Base-by-base conservation (phyloP, 2,888 invertebrate genomes). In the Erebia epiphron region DNA sequence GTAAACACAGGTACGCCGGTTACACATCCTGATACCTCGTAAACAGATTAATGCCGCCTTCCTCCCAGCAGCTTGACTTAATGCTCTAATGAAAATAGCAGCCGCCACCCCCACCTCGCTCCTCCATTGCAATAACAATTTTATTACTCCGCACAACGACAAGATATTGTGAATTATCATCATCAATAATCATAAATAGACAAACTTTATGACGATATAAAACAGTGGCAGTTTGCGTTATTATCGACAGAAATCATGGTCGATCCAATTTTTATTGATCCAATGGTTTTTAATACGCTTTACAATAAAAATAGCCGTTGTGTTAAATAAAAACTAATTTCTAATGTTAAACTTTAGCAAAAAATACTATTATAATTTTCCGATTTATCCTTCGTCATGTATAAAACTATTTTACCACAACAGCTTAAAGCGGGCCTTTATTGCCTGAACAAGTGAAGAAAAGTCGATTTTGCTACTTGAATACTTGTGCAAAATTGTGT, bases 31-130 rank as follows among this genome's bases (percentile, higher is more conserved):
- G 84, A 86, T 88, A 83, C 85, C 84, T 84, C 86, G 85, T 89
- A 86, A 89, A 88, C 88, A 89, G 85, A 87, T 88, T 89, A 88
- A 87, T 86, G 80, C 78, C 79, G 79, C 77, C 80, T 76, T 78
- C 77, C 79, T 76, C 79, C 79, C 77, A 74, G 79, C 79, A 80
- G 83, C 83, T 85, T 84, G 85, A 87, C 83, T 88, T 88, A 85
- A 88, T 85, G 82, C 80, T 83, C 78, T 85, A 86, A 86, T 87
- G 85, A 87, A 88, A 87, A 86, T 83, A 83, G 80, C 83, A 77
- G 77, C 82, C 77, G 69, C 75, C 65, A 21, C 77, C 76, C 76
- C 77, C 76, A 70, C 75, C 73, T 72, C 80, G 73, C 74, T 70
- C 75, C 75, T 75, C 74, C 76, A 70, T 64, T 66, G 82, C 79